phyloP scores from a whole-genome alignment of 2,888 invertebrate species.

The Trypoxylon attenuatum region DNA sequence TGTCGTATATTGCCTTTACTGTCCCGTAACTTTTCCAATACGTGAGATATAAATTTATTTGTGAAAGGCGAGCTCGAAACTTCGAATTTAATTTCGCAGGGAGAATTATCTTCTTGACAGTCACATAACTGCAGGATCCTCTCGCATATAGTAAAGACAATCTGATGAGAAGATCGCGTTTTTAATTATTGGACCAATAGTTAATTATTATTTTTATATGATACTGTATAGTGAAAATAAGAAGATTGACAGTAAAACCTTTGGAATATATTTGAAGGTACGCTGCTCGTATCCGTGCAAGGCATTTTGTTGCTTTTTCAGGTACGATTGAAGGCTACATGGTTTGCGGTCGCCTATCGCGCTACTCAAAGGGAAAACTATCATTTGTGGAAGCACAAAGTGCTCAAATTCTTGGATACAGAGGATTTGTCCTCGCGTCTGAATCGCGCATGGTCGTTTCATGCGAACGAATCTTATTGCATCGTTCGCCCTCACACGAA shows the following conservation, averaged over 20 bases:
- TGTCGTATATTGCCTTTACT: slow-evolving; percentile 60
- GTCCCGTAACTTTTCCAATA: slow-evolving; percentile 66
- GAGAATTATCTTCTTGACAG: slow-evolving; percentile 77
- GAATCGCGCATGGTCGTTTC: slow-evolving; percentile 86
- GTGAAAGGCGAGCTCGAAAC: slow-evolving; percentile 78
- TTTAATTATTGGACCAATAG: too few relatives aligned
- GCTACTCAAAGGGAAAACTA: slow-evolving; percentile 84
- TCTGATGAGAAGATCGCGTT: slow-evolving; percentile 77
- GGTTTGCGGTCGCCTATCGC: slow-evolving; percentile 63
- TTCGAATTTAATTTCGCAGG: slow-evolving; percentile 76
- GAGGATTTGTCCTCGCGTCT: slow-evolving; percentile 87
- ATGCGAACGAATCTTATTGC: slow-evolving; percentile 87
- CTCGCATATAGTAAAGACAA: slow-evolving; percentile 87
- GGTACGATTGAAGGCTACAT: slow-evolving; percentile 80
- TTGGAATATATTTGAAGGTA: slow-evolving; percentile 84
- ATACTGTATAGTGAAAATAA: too few relatives aligned
- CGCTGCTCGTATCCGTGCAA: slow-evolving; percentile 88
- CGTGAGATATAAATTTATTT: slow-evolving; percentile 77
- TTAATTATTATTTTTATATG: too few relatives aligned
- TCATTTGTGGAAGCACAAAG: slow-evolving; percentile 85
- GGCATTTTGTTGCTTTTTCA: slow-evolving; percentile 82
- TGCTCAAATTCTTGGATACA: slow-evolving; percentile 89
- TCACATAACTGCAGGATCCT: slow-evolving; percentile 83
- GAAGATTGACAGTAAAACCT: too few relatives aligned
- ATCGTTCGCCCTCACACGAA: slow-evolving; percentile 85